Evolutionary conservation across 2,797 vertebrate genomes (phyloP).

Genomic region (Anas georgica): DNA sequence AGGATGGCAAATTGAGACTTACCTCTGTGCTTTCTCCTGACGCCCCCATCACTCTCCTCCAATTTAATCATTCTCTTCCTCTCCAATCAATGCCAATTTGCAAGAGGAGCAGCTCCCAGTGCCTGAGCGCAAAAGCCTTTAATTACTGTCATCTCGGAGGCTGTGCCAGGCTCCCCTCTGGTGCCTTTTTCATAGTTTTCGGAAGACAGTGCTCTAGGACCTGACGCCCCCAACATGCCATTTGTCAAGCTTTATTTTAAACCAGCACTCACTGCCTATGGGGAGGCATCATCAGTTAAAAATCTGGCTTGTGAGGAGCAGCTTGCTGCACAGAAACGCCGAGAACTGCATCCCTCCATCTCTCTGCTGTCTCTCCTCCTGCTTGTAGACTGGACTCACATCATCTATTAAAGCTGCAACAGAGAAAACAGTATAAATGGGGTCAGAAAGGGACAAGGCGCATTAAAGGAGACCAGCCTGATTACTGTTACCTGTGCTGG

Average conservation of each 20-base stretch:
- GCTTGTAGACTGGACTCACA: neutral
- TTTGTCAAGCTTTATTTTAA: constrained; percentile 49
- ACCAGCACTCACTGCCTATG: neutral
- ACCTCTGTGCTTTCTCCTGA: constrained; percentile 1
- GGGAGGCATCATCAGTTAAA: neutral
- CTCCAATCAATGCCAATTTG: constrained; percentile 53
- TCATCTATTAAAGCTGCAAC: neutral
- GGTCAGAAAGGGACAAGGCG: neutral
- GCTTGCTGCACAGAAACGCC: neutral
- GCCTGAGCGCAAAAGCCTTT: constrained; percentile 43
- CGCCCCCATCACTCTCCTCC: constrained; percentile 15
- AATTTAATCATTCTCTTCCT: constrained; percentile 62
- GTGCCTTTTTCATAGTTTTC: constrained; percentile 21
- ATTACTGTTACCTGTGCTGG: neutral
- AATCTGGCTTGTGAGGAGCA: neutral
- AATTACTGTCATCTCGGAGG: constrained; percentile 57
- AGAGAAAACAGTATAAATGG: neutral
- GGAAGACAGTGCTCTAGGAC: constrained; percentile 22
- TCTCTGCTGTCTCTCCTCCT: neutral
- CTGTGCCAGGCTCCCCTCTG: constrained; percentile 30
- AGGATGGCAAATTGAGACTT: constrained; percentile 22
- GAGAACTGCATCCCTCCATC: neutral
- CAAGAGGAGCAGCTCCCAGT: constrained; percentile 26
- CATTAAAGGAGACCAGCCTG: neutral
- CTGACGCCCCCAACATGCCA: neutral